phyloP scores from a whole-genome alignment of 37 sponge, comb jelly and placozoan species.

The Geodia barretti region DNA sequence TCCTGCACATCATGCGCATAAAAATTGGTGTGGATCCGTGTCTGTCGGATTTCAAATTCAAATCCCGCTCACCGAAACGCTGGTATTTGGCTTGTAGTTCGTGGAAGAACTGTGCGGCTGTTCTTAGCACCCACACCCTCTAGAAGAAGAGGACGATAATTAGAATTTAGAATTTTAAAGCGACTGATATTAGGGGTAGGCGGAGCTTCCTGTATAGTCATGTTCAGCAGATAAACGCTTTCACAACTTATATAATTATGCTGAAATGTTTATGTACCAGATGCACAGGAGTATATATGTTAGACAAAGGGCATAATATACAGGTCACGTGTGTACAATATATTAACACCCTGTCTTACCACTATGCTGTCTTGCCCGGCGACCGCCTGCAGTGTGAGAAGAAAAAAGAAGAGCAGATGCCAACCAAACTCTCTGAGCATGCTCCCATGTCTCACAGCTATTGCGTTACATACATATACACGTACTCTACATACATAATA shows the following conservation, averaged over 20 bases:
- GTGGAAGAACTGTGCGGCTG: slow-evolving; percentile 71
- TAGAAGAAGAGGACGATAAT: slow-evolving; percentile 11
- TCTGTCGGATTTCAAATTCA: background rate
- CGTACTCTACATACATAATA: background rate
- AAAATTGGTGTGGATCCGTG: background rate
- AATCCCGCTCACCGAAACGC: slow-evolving; percentile 43
- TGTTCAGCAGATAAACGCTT: too few relatives aligned
- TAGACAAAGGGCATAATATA: too few relatives aligned
- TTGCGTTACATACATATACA: background rate
- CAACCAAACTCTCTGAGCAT: background rate
- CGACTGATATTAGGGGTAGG: too few relatives aligned
- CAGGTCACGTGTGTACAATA: too few relatives aligned
- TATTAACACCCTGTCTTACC: slow-evolving; percentile 39
- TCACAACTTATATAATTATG: too few relatives aligned
- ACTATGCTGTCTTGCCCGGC: slow-evolving; percentile 87
- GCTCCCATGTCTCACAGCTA: background rate
- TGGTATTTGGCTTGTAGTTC: slow-evolving; percentile 79
- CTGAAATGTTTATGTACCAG: too few relatives aligned
- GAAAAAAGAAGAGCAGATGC: background rate
- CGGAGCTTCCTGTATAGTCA: too few relatives aligned
- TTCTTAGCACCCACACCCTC: slow-evolving; percentile 83
- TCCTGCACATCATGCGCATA: slow-evolving; percentile 10
- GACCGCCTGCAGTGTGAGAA: slow-evolving; percentile 70
- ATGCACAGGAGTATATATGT: too few relatives aligned
- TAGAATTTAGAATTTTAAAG: background rate